These are phyloP conservation scores for Pristionchus entomophagus DNA, from an alignment of 2,888 invertebrate species.

Conservation along the genomic window DNA sequence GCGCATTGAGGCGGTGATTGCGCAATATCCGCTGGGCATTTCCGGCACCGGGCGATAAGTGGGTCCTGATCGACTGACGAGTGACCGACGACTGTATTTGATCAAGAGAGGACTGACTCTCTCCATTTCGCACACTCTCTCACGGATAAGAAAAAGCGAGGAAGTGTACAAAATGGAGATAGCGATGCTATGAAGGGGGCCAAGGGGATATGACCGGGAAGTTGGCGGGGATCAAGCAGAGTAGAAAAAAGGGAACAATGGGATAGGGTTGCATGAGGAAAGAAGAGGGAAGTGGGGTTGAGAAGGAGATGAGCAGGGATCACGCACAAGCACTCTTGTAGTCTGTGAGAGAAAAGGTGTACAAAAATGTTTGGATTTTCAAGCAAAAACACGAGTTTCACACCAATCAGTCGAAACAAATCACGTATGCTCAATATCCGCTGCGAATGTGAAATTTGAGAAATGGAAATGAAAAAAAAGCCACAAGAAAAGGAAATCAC, in stretches of 20 bases:
- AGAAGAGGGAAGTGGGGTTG: neutral
- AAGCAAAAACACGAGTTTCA: too few species aligned
- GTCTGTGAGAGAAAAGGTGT: too few species aligned
- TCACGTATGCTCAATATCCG: neutral
- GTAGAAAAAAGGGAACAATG: neutral
- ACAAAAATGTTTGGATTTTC: too few species aligned
- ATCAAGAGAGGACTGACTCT: too few species aligned
- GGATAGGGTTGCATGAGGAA: neutral
- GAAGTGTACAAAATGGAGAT: too few species aligned
- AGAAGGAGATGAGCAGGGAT: neutral
- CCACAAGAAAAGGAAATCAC: neutral
- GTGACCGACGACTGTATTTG: neutral
- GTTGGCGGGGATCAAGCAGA: neutral
- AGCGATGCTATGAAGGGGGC: too few species aligned
- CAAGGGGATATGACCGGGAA: neutral
- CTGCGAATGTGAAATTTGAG: neutral
- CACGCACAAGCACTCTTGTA: too few species aligned
- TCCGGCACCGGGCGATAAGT: neutral
- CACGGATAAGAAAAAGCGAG: too few species aligned
- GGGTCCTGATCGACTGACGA: neutral
- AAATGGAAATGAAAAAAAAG: neutral
- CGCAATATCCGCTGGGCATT: constrained; percentile 1
- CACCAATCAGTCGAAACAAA: too few species aligned
- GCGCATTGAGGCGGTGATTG: neutral
- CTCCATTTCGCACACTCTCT: too few species aligned